Evolutionary conservation across 2,797 vertebrate genomes (phyloP), one percentile per base, ranked within the genome.

Genomic region (Eleutherodactylus coqui): DNA sequence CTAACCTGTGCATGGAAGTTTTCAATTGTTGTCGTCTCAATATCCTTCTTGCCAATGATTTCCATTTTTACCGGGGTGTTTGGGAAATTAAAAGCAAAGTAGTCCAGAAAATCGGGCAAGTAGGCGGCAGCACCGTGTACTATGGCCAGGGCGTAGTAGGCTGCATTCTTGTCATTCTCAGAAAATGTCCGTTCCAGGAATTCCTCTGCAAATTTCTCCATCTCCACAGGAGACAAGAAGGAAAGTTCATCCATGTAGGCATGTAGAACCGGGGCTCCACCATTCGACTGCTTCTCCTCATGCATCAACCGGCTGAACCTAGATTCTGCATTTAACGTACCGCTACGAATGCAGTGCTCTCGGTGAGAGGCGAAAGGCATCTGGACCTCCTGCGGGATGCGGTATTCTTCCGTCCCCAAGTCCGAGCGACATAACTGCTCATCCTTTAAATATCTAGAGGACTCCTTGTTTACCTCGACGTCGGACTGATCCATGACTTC

Each of bases 61-160:
- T 99, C 98, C 97, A 99, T 97, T 94, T 99, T 99, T 89, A 99
- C 98, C 3, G 96, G 97, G 49, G 98, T 99, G 95, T 95, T 97
- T 89, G 98, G 98, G 87, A 99, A 99, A 93, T 98, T 99, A 91
- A 99, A 99, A 92, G 98, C 97, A 92, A 99, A 99, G 91, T 99
- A 99, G 92, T 99, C 97, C 93, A 99, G 92, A 93, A 99, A 99
- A 93, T 99, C 98, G 4, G 98, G 98, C 78, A 99, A 95, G 90
- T 97, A 99, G 51, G 96, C 94, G 79, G 98, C 98, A 1, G 98
- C 97, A 5, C 97, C 94, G 3, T 99, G 98, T 84, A 99, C 97
- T 92, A 99, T 96, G 1, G 97, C 95, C 91, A 99, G 92, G 34
- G 98, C 97, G 64, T 98, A 99, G 62, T 94, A 93, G 27, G 97